Evolutionary conservation across 1,140 invertebrate species (phyloP), one percentile per base, ranked within the genome.

Genomic region (Macrocentrus cingulum): DNA sequence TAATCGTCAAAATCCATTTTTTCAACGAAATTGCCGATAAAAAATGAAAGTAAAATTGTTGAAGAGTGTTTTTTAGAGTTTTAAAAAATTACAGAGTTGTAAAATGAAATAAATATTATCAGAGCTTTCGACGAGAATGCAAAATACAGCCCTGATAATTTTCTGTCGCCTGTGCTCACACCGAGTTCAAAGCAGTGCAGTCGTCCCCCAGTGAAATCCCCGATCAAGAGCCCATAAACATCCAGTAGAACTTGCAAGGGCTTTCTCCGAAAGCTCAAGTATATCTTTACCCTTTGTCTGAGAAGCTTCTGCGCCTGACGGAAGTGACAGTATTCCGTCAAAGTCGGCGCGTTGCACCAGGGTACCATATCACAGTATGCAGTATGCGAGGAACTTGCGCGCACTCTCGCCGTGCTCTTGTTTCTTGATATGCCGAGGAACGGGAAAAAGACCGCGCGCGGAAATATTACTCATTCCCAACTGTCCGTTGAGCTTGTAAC

Each of bases 281-380:
- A 25, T 15, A 13, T 13, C 18, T 50, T 16, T 16, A n/a, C 15
- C 42, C 20, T 22, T 46, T 20, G 23, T 37, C 15, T 16, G 34
- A 45, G 22, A 9, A 59, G 44, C 32, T 59, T 59, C 46, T 59
- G 61, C 57, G 54, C 58, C 53, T 49, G 58, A 63, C 60, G 61
- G 61, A 67, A 65, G 50, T 67, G 60, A 55, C 60, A 63, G 63
- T 61, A 57, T 53, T 67, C 59, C 63, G 59, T 67, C 65, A 61
- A 20, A 45, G 48, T 45, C 48, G 49, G 53, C 44, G 56, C 55
- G 16, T 36, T 41, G 23, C 22, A 63, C 23, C 41, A 34, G 60
- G 63, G 9, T 15, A 64, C 34, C 53, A 67, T 66, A 34, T n/a
- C 9, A 19, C 1, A 3, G 1, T 1, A 65, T 36, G 59, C 61